Evolutionary conservation across 2,888 invertebrate genomes (phyloP).

Genomic region (Calliscelio sp.): DNA sequence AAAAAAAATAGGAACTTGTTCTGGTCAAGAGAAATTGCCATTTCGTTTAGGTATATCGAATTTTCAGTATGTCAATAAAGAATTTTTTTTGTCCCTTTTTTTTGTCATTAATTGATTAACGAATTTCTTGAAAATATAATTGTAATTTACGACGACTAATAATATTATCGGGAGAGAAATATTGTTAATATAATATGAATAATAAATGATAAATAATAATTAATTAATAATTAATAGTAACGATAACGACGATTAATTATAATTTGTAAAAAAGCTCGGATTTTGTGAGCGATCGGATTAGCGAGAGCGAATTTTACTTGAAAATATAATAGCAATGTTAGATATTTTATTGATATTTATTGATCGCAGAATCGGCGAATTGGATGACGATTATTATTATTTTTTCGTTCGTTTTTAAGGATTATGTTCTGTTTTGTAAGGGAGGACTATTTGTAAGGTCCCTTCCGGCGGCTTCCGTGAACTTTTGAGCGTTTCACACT

Average conservation of each 20-base stretch:
- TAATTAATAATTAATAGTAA: too few relatives aligned
- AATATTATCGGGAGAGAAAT: constrained; percentile 81
- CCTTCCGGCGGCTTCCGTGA: constrained; percentile 11
- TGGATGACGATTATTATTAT: too few relatives aligned
- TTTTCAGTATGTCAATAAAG: constrained; percentile 10
- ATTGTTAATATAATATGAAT: constrained; percentile 85
- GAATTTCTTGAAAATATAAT: constrained; percentile 77
- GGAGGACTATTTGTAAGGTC: not conserved
- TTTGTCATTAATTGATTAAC: constrained; percentile 53
- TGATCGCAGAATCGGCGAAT: constrained; percentile 71
- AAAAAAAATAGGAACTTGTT: constrained; percentile 81
- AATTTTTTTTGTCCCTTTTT: constrained; percentile 17
- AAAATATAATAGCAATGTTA: constrained; percentile 84
- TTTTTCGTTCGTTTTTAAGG: too few relatives aligned
- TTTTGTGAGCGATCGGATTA: constrained; percentile 69
- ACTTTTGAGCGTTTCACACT: constrained; percentile 49
- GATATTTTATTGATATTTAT: constrained; percentile 86
- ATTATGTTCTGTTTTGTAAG: too few relatives aligned
- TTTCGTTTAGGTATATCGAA: constrained; percentile 82
- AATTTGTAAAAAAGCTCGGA: constrained; percentile 81
- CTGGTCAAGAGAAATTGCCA: constrained; percentile 86
- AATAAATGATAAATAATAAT: too few relatives aligned
- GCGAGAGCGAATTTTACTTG: constrained; percentile 81
- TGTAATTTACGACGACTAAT: constrained; percentile 79
- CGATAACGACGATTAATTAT: constrained; percentile 84